phyloP scores from a whole-genome alignment of 2,797 vertebrate genomes.

The Enteromius fasciolatus region DNA sequence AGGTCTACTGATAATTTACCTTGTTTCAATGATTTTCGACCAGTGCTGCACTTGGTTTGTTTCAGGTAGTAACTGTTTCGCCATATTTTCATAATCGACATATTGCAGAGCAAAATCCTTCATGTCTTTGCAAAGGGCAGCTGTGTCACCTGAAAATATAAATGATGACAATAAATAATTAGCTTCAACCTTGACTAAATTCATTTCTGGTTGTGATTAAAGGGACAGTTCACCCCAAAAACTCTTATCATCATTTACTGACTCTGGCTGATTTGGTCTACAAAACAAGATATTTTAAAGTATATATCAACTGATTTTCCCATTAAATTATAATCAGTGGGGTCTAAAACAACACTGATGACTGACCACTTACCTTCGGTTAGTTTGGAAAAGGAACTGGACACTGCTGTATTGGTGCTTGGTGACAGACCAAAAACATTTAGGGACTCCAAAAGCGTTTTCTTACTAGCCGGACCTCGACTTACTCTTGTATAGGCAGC shows the following conservation, averaged over 20 bases:
- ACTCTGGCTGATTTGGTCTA: background rate
- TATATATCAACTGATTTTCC: background rate
- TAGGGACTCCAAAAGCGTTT: conserved; percentile 78
- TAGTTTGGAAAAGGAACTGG: conserved; percentile 83
- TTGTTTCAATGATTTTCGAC: conserved; percentile 85
- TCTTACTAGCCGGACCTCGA: conserved; percentile 83
- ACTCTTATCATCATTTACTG: background rate
- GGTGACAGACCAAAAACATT: conserved; percentile 78
- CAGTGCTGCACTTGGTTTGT: conserved; percentile 83
- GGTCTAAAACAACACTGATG: background rate
- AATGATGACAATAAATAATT: conserved; percentile 13
- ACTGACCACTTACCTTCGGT: conserved; percentile 75
- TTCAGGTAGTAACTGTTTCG: conserved; percentile 80
- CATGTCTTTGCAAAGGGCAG: conserved; percentile 80
- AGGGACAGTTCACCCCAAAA: background rate
- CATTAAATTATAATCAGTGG: background rate
- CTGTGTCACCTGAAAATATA: conserved; percentile 74
- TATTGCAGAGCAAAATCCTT: conserved; percentile 82
- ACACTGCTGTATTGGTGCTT: conserved; percentile 82
- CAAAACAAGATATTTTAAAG: background rate
- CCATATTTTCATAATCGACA: conserved; percentile 80
- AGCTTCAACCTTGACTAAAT: background rate
- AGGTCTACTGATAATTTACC: conserved; percentile 62
- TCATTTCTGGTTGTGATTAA: background rate
- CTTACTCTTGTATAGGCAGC: conserved; percentile 84